A percentile compares a stretch with the other conserved stretches of the same genome.
These are phyloP conservation scores for Uropsilus gracilis DNA, from an alignment of 2,113 vertebrate species.

Conservation along the genomic window DNA sequence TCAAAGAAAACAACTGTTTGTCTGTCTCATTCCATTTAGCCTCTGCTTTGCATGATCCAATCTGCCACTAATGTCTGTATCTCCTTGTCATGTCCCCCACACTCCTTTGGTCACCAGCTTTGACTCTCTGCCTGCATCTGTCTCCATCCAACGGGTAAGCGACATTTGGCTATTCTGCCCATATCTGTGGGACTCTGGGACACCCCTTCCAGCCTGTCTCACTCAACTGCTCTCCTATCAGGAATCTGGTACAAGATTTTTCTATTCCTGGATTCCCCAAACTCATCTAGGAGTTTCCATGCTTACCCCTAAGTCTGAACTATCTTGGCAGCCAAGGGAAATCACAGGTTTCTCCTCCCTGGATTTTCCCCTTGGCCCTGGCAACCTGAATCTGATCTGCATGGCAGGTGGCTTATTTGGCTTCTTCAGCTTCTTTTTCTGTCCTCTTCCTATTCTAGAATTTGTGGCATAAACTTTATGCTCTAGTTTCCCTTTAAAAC, in stretches of 20 bases:
- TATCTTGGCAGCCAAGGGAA: not conserved
- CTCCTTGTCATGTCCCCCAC: not conserved
- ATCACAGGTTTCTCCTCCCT: not conserved
- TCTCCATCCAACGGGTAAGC: not conserved
- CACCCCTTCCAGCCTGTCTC: not conserved
- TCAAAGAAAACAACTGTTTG: not conserved
- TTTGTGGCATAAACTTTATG: not conserved
- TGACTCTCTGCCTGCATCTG: not conserved
- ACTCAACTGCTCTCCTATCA: not conserved
- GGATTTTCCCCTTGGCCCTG: not conserved
- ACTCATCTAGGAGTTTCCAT: not conserved
- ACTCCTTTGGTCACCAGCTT: not conserved
- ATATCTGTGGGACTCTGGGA: not conserved
- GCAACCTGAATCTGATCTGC: not conserved
- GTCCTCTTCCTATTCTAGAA: not conserved
- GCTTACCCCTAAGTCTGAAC: not conserved
- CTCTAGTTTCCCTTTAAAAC: slow-evolving; percentile 11
- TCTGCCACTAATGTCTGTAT: not conserved
- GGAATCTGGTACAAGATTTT: not conserved
- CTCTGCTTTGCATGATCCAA: not conserved
- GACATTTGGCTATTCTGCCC: not conserved
- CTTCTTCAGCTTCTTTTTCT: not conserved
- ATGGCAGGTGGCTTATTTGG: not conserved
- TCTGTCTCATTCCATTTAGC: not conserved
- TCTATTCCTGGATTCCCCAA: not conserved